Base-by-base conservation (phyloP, 2,888 invertebrate species). In the Autographa gamma region DNA sequence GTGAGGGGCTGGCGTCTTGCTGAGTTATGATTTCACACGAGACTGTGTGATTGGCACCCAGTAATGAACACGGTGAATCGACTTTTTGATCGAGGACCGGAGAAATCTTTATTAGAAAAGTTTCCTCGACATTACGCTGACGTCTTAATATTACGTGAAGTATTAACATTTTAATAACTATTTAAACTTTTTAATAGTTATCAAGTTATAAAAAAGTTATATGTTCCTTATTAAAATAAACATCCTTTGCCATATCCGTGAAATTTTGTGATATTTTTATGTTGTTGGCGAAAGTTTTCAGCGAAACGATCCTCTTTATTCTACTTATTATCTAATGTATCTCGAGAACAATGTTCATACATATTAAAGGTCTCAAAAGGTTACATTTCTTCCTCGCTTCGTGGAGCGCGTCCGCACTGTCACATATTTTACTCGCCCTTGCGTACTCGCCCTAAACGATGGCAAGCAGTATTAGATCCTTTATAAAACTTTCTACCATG, bases 21-120 rank as follows among this genome's bases (percentile, higher is more conserved):
- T 95, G 95, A 95, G 94, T 95, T 95, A 95, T 95, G 95, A 95
- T 95, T 94, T 94, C 93, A 88, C 93, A 90, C 93, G 85, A 89
- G 88, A 86, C 89, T 90, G 86, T 87, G 92, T 94, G 95, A 95
- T 95, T 95, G 94, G 93, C 93, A 93, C 85, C 86, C 85, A 80
- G 90, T 93, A 93, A 94, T 93, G 92, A 92, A 90, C 85, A 82
- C 78, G 82, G 84, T 90, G 90, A 89, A 89, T 90, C 85, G 90
- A 89, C 89, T 91, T 92, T 91, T 87, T 85, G 88, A 86, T 87
- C 69, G 67, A 63, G 63, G 85, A 82, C 83, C 66, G 63, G 67
- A 63, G 73, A 76, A 70, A 67, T 79, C 75, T 80, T 76, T 81
- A 81, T 82, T 78, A 79, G 81, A 83, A 81, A 86, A 83, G 74